phyloP scores from a whole-genome alignment of 2,888 invertebrate species.

The Limnephilus lunatus region DNA sequence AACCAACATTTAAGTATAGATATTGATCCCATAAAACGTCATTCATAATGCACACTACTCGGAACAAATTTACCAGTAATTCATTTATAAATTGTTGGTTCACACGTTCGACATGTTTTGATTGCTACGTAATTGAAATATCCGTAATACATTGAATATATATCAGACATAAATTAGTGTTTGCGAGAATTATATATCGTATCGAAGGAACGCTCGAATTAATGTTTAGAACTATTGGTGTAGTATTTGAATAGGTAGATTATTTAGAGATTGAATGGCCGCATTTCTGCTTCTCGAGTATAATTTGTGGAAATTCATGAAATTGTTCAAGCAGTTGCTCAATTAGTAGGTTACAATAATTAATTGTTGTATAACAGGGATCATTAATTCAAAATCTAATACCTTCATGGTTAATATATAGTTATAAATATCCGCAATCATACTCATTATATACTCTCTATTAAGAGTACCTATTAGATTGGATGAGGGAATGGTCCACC shows the following conservation, averaged over 20 bases:
- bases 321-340: neutral
- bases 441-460: too few species aligned
- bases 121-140: neutral
- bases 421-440: neutral
- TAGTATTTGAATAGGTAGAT: neutral
- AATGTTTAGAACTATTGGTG: neutral
- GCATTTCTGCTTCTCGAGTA: neutral
- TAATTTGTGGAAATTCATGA: neutral
- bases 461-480: too few species aligned
- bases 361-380: neutral
- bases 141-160: neutral
- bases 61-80: neutral
- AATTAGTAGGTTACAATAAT: neutral
- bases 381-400: neutral
- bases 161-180: neutral
- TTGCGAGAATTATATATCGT: neutral
- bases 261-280: neutral
- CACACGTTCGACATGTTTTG: neutral
- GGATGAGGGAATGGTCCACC: too few species aligned
- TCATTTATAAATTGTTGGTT: neutral
- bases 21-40: too few species aligned
- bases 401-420: neutral
- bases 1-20: too few species aligned
- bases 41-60: neutral
- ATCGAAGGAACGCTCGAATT: neutral